A percentile compares a stretch with the other conserved stretches of the same genome.
Conservation (phyloP, 2,888 invertebrate species). For the Creontiades dilutus region DNA sequence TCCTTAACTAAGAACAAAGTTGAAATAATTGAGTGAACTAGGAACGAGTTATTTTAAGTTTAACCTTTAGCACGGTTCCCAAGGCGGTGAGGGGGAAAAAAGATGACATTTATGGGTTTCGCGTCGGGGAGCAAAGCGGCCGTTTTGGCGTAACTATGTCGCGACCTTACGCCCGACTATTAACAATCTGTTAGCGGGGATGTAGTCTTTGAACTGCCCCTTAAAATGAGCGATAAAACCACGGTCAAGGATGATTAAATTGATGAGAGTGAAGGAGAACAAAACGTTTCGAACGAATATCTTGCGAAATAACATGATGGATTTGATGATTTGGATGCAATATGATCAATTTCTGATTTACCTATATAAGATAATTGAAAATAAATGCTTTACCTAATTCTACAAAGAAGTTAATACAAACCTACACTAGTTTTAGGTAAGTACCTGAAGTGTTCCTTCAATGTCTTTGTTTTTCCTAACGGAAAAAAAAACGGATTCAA, state of each 20-base stretch:
- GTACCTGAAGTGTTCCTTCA: no score
- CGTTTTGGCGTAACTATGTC: constrained; percentile 28
- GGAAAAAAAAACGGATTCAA: no score
- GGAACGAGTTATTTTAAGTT: constrained; percentile 35
- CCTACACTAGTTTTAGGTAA: no score
- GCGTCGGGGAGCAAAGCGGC: constrained; percentile 7
- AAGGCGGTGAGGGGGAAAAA: constrained; percentile 7
- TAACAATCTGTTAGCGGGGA: constrained; percentile 19
- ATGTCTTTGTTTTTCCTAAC: no score
- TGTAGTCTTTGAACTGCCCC: not conserved
- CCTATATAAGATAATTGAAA: no score
- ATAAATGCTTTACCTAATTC: no score
- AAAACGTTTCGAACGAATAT: no score
- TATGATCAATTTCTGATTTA: no score
- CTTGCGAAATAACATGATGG: no score
- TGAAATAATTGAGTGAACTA: constrained; percentile 27
- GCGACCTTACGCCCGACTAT: constrained; percentile 16
- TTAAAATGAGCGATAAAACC: not conserved
- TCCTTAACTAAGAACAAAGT: constrained; percentile 14
- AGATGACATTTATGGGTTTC: constrained; percentile 24
- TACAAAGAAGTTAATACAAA: no score
- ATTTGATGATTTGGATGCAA: no score
- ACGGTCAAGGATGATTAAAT: not conserved
- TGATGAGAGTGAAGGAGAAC: no score
- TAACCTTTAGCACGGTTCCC: constrained; percentile 10